These are phyloP conservation scores for Ariopsis seemanni DNA, from an alignment of 2,113 vertebrate species.

Conservation along the genomic window DNA sequence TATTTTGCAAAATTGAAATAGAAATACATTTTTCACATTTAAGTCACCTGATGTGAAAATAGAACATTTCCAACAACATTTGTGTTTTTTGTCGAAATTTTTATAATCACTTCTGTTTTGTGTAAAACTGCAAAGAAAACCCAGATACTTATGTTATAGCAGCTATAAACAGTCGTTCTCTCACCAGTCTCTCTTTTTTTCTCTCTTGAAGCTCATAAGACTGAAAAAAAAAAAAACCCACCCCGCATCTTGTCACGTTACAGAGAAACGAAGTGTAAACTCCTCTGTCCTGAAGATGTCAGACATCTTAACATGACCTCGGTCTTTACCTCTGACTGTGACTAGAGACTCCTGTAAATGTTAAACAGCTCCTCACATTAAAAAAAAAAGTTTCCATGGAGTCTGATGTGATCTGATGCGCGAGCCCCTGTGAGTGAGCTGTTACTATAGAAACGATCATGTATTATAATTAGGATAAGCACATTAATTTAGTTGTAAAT, in stretches of 20 bases:
- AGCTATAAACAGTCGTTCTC: not conserved
- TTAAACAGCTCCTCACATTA: not conserved
- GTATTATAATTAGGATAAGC: not conserved
- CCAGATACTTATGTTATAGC: not conserved
- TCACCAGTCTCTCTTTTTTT: not conserved
- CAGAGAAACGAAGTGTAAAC: not conserved
- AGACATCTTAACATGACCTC: not conserved
- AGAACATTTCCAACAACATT: no score
- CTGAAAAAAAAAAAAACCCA: not conserved
- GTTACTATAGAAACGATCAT: not conserved
- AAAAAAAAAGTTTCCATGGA: not conserved
- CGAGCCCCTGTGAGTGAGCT: not conserved
- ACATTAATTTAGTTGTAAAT: not conserved
- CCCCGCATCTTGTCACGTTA: not conserved
- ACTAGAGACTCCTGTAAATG: not conserved
- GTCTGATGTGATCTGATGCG: not conserved
- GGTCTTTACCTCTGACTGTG: not conserved
- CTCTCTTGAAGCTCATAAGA: not conserved
- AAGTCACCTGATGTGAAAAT: no score
- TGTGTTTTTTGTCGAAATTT: no score
- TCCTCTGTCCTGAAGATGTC: no score
- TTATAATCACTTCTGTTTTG: no score
- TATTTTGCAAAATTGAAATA: no score
- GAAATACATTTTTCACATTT: no score
- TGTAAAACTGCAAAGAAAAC: no score